Conservation (phyloP, 1,140 invertebrate species). For the Bombus confusus region DNA sequence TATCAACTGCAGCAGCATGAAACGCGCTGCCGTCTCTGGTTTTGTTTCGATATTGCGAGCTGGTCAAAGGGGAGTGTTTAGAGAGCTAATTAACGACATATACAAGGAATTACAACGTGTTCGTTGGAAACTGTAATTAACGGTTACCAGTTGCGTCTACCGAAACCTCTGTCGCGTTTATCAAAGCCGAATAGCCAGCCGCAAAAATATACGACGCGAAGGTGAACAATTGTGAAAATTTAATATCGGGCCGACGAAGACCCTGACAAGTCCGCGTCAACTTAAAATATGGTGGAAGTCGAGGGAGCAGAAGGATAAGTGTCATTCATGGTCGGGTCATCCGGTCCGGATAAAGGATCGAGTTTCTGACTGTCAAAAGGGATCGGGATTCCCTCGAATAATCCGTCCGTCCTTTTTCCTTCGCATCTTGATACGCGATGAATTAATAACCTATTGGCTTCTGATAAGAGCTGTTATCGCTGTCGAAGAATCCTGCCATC, state of each 20-base stretch:
- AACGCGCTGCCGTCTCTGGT: background rate
- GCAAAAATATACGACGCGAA: no score
- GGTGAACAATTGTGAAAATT: background rate
- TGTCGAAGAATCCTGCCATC: background rate
- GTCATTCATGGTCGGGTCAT: slow-evolving; percentile 11
- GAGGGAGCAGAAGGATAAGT: slow-evolving; percentile 18
- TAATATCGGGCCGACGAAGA: slow-evolving; percentile 37
- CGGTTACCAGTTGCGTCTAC: background rate
- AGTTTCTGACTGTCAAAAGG: slow-evolving; percentile 37
- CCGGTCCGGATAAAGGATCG: slow-evolving; percentile 32
- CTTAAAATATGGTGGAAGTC: slow-evolving; percentile 40
- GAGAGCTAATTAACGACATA: slow-evolving; percentile 37
- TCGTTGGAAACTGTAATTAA: slow-evolving; percentile 39
- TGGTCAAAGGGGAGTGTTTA: background rate
- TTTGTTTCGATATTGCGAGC: background rate
- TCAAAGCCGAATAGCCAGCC: background rate
- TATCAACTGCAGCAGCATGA: no score
- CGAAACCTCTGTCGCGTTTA: background rate
- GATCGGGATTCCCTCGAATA: slow-evolving; percentile 17
- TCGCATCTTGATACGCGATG: slow-evolving; percentile 1
- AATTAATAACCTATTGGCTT: slow-evolving; percentile 22
- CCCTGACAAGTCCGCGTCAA: slow-evolving; percentile 11
- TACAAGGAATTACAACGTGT: slow-evolving; percentile 34
- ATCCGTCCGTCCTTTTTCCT: slow-evolving; percentile 2
- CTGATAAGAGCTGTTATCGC: background rate